Base-by-base conservation (phyloP, 2,888 invertebrate genomes). In the Meghimatium bilineatum region DNA sequence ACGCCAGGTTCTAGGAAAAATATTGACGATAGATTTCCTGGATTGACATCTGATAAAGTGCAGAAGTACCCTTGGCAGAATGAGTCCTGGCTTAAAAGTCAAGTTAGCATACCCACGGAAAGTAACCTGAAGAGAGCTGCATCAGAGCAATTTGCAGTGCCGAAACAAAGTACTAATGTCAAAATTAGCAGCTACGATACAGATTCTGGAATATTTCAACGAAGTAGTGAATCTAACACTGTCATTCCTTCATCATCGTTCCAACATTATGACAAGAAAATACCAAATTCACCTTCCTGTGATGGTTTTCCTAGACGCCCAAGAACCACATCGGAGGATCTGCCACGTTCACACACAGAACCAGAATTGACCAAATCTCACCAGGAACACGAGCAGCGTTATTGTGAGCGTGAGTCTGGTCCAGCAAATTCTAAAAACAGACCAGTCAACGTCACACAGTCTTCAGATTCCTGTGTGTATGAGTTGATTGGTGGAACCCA, bases 311-410 rank as follows among this genome's bases (percentile, higher is more conserved):
- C 23, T 44, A 34, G 23, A 23, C 83, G 72, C 29, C 56, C 63
- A 14, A 52, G 72, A 23, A 78, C 49, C 12, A 67, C 72, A 52
- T 79, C 83, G 32, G 83, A 72, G 20, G 83, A 83, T 63, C 34
- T 72, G 1, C 38, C 23, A 26, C 63, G n/a, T 0, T 17, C 1
- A 1, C 60, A 10, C 67, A 34, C 23, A 95, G 94, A 94, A 89
- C 90, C 96, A 17, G 96, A 96, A 0, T 93, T 97, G 52, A 97
- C 97, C 93, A 96, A 96, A 26, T 96, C 96, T 86, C 97, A 97
- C 94, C 97, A 97, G 94, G 96, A 96, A 92, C 97, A 97, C 0
- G 94, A 97, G 14, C 94, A 96, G 85, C 96, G 96, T 1, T 97
- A 96, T 91, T 96, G 97, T 92, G 96, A 97, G 91, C 94, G 96